Percentiles rank a stretch among this genome's conserved stretches.
phyloP scores from a whole-genome alignment of 2,888 invertebrate species.

The Rutpela maculata region DNA sequence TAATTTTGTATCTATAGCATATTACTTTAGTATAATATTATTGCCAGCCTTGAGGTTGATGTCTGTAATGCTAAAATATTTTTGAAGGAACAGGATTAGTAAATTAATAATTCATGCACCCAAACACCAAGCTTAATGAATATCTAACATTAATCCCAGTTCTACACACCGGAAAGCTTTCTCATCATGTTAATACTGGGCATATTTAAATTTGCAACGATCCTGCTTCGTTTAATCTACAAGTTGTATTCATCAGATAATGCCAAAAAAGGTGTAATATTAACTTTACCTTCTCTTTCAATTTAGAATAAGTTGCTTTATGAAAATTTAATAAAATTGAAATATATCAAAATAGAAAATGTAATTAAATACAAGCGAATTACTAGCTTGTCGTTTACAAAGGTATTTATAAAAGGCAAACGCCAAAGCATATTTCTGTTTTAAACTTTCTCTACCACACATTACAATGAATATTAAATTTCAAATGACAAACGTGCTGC shows the following conservation, averaged over 20 bases:
- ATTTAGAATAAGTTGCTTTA: not conserved
- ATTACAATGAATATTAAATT: not conserved
- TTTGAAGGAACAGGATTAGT: not conserved
- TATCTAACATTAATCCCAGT: conserved; percentile 28
- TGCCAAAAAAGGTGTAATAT: conserved; percentile 1
- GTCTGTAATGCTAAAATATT: not conserved
- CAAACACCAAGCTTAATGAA: conserved; percentile 23
- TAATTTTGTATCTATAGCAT: too few relatives aligned
- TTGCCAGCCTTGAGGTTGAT: not conserved
- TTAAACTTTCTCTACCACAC: not conserved
- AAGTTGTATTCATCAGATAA: not conserved
- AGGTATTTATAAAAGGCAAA: not conserved
- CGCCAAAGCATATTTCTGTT: too few relatives aligned
- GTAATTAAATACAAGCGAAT: not conserved
- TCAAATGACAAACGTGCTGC: not conserved
- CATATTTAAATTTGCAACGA: conserved; percentile 1
- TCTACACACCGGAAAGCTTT: not conserved
- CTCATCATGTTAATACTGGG: not conserved
- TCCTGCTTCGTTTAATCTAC: not conserved
- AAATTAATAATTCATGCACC: conserved; percentile 27
- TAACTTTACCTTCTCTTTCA: not conserved
- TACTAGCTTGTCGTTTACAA: not conserved
- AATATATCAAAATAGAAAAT: not conserved
- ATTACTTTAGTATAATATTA: too few relatives aligned
- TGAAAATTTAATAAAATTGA: not conserved